These are phyloP conservation scores for Eutrigla gurnardus DNA, from an alignment of 2,797 vertebrate genomes.

Conservation along the genomic window DNA sequence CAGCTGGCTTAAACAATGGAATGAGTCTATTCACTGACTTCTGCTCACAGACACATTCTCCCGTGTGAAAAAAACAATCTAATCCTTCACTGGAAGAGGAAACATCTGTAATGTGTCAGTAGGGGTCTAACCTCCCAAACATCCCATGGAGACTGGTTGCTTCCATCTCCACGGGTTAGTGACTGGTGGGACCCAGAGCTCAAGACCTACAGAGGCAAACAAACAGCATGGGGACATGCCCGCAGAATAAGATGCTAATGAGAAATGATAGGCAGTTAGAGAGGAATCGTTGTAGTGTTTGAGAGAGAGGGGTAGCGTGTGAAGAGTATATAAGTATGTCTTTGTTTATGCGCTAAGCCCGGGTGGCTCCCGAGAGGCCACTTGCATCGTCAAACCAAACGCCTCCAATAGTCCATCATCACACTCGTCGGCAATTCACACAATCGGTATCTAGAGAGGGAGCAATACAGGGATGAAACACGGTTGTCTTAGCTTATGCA, in stretches of 20 bases:
- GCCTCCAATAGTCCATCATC: slow-evolving; percentile 68
- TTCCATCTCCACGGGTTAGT: slow-evolving; percentile 63
- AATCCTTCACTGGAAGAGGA: slow-evolving; percentile 31
- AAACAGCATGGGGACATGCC: slow-evolving; percentile 55
- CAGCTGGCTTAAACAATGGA: slow-evolving; percentile 32
- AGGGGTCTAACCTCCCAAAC: slow-evolving; percentile 56
- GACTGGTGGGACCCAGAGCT: slow-evolving; percentile 50
- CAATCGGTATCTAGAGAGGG: slow-evolving; percentile 70
- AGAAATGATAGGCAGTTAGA: slow-evolving; percentile 44
- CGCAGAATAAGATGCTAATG: slow-evolving; percentile 67
- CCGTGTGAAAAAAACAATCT: slow-evolving; percentile 17
- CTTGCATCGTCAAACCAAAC: slow-evolving; percentile 72
- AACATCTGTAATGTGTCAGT: slow-evolving; percentile 37
- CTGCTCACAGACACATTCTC: slow-evolving; percentile 27
- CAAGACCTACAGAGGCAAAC: slow-evolving; percentile 55
- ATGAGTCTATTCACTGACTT: slow-evolving; percentile 14
- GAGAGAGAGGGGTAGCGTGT: slow-evolving; percentile 34
- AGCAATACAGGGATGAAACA: slow-evolving; percentile 71
- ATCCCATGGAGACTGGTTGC: slow-evolving; percentile 39
- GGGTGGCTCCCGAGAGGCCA: slow-evolving; percentile 71
- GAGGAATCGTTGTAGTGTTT: slow-evolving; percentile 31
- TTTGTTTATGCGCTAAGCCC: slow-evolving; percentile 71
- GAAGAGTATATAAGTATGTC: slow-evolving; percentile 70
- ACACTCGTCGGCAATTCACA: slow-evolving; percentile 70
- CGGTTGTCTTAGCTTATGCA: slow-evolving; percentile 69